These are phyloP conservation scores for Branchinecta lindahli DNA, from an alignment of 1,140 invertebrate genomes.

Conservation along the genomic window DNA sequence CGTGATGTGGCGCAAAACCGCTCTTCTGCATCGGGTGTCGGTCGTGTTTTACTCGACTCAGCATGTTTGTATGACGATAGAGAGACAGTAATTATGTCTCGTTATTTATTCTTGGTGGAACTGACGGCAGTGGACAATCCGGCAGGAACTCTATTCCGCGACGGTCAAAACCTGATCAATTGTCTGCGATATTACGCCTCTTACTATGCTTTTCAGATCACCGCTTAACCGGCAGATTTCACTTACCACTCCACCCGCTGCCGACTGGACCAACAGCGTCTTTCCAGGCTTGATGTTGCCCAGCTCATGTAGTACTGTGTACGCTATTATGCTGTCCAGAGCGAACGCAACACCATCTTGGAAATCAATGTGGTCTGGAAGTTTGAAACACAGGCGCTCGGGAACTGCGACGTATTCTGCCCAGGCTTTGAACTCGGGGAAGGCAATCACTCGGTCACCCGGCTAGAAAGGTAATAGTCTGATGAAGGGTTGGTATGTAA, in stretches of 20 bases:
- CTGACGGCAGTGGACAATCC: no score
- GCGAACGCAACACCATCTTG: slow-evolving; percentile 64
- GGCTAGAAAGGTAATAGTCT: slow-evolving; percentile 38
- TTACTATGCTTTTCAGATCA: no score
- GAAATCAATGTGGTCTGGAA: slow-evolving; percentile 57
- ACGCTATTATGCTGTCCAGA: slow-evolving; percentile 70
- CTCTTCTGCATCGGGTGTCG: no score
- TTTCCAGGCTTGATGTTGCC: slow-evolving; percentile 58
- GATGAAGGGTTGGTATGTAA: no score
- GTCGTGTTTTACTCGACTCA: no score
- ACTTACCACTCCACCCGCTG: slow-evolving; percentile 77
- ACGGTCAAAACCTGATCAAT: no score
- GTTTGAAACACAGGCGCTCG: slow-evolving; percentile 55
- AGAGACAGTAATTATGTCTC: no score
- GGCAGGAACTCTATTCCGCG: no score
- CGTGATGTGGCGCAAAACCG: no score
- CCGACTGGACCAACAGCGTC: slow-evolving; percentile 64
- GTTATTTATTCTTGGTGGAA: no score
- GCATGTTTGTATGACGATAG: no score
- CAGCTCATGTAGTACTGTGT: slow-evolving; percentile 69
- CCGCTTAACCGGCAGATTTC: neutral
- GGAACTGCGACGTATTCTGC: slow-evolving; percentile 63
- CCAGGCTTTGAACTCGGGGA: slow-evolving; percentile 69
- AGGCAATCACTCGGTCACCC: slow-evolving; percentile 65
- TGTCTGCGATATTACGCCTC: no score